These are phyloP conservation scores for Luperina testacea DNA, from an alignment of 2,888 invertebrate species.

Conservation along the genomic window DNA sequence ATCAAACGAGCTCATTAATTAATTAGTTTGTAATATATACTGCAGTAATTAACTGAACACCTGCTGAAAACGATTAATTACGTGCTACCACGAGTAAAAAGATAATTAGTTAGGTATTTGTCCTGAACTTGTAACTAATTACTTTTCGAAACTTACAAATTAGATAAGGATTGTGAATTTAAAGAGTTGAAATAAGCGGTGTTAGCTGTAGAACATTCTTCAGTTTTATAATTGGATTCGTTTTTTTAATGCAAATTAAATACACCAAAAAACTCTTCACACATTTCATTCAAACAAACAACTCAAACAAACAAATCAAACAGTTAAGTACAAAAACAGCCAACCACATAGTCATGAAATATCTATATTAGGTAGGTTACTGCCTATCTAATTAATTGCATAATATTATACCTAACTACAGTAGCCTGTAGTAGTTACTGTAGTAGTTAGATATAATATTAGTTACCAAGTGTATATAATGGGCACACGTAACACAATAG, in stretches of 20 bases:
- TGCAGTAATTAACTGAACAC: slow-evolving; percentile 30
- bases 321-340: not conserved
- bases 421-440: no score
- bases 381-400: not conserved
- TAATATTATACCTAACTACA: not conserved
- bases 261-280: no score
- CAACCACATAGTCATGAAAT: not conserved
- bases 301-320: not conserved
- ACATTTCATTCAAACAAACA: not conserved
- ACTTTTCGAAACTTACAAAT: slow-evolving; percentile 15
- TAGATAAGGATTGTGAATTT: not conserved
- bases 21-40: slow-evolving; percentile 40
- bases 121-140: slow-evolving; percentile 19
- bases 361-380: not conserved
- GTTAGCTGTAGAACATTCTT: not conserved
- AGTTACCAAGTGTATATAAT: slow-evolving; percentile 2
- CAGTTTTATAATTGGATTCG: not conserved
- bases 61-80: slow-evolving; percentile 33
- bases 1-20: slow-evolving; percentile 53
- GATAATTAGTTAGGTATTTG: slow-evolving; percentile 23
- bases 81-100: slow-evolving; percentile 20
- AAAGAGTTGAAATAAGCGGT: not conserved
- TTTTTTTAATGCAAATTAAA: not conserved
- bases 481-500: slow-evolving; percentile 15
- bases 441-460: not conserved